Conservation (phyloP, 2,888 invertebrate species). For the Heliconius charithonia region DNA sequence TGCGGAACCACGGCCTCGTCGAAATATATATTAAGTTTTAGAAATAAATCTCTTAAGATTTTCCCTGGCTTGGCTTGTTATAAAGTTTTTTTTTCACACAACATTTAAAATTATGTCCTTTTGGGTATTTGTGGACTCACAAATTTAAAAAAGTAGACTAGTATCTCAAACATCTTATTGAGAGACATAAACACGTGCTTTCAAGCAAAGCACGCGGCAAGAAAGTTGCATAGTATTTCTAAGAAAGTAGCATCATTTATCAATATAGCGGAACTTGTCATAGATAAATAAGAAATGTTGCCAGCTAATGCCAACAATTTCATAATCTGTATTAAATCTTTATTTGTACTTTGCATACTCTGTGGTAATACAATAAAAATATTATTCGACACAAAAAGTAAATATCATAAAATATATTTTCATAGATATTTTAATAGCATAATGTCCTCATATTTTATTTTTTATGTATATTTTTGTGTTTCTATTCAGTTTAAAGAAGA, state of each 20-base stretch:
- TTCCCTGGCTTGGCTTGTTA: too few species aligned
- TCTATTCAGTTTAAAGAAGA: neutral
- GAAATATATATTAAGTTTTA: too few species aligned
- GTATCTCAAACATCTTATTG: neutral
- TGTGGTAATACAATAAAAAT: neutral
- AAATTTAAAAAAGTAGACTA: neutral
- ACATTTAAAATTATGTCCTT: neutral
- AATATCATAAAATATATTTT: neutral
- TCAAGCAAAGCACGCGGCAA: constrained; percentile 27
- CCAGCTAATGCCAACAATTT: neutral
- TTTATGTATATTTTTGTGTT: neutral
- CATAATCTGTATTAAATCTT: constrained; percentile 1
- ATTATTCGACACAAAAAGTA: neutral
- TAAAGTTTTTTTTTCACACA: too few species aligned
- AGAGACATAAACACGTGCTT: constrained; percentile 26
- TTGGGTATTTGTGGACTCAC: neutral
- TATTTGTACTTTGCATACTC: neutral
- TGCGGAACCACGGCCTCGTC: too few species aligned
- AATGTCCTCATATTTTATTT: neutral
- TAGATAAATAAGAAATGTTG: neutral
- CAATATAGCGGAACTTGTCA: constrained; percentile 16
- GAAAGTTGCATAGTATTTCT: constrained; percentile 27
- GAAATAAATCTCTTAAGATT: too few species aligned
- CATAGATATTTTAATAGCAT: neutral
- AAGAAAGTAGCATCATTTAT: constrained; percentile 30